Evolutionary conservation across 1,140 invertebrate genomes (phyloP).

Genomic region (Bombus balteatus): DNA sequence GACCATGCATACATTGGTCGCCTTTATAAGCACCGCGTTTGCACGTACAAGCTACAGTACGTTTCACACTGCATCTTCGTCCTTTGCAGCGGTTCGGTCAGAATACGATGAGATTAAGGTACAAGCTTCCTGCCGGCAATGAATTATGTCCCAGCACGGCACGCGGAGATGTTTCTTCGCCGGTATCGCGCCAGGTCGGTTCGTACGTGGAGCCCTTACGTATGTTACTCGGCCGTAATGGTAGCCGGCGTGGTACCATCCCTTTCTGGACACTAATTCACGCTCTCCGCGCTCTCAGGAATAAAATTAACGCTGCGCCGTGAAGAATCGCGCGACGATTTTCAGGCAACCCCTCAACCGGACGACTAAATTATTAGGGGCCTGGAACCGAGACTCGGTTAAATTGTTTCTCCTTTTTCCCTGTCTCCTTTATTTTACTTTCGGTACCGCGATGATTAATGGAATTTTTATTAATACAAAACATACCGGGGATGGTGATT

Average conservation of each 20-base stretch:
- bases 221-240: constrained; percentile 65
- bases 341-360: constrained; percentile 48
- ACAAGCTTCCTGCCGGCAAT: constrained; percentile 73
- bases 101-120: constrained; percentile 72
- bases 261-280: constrained; percentile 69
- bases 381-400: constrained; percentile 38
- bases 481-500: constrained; percentile 24
- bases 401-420: constrained; percentile 48
- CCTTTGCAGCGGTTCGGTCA: constrained; percentile 31
- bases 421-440: constrained; percentile 33
- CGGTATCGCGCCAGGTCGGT: constrained; percentile 57
- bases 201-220: constrained; percentile 59
- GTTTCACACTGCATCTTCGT: constrained; percentile 54
- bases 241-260: constrained; percentile 64
- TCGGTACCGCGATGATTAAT: constrained; percentile 48
- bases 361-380: constrained; percentile 65
- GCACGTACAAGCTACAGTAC: constrained; percentile 58
- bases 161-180: constrained; percentile 69
- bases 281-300: constrained; percentile 60
- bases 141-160: constrained; percentile 70
- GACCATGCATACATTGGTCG: constrained; percentile 57
- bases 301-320: constrained; percentile 68
- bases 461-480: constrained; percentile 56
- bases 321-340: constrained; percentile 69
- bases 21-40: constrained; percentile 60